phyloP scores from a whole-genome alignment of 2,113 vertebrate species.

The Arizona elegans region DNA sequence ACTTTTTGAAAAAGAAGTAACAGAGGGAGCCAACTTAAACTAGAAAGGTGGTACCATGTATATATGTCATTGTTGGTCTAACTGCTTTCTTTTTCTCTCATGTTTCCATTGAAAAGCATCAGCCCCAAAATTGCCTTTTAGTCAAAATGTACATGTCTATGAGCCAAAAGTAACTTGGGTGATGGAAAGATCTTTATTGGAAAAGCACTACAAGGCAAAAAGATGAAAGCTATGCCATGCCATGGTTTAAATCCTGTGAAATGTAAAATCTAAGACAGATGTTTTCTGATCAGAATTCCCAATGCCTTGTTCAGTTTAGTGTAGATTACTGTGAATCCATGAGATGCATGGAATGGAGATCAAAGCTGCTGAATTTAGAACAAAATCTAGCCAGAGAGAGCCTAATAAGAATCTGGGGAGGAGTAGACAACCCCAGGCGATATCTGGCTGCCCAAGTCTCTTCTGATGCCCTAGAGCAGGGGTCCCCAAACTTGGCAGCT shows the following conservation, averaged over 20 bases:
- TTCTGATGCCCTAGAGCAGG: neutral
- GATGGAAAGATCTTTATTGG: neutral
- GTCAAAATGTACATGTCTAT: neutral
- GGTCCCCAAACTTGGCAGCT: too few relatives aligned
- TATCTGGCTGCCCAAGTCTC: neutral
- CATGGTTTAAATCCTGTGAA: neutral
- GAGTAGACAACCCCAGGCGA: neutral
- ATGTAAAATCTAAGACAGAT: neutral
- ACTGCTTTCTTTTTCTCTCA: neutral
- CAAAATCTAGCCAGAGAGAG: neutral
- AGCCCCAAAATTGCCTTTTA: neutral
- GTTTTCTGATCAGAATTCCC: neutral
- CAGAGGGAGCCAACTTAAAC: neutral
- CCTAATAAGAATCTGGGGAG: neutral
- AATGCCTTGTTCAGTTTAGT: neutral
- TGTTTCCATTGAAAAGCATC: neutral
- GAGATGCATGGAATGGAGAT: neutral
- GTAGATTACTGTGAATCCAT: neutral
- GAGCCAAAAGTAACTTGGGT: neutral
- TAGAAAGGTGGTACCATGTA: neutral
- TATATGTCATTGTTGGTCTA: neutral
- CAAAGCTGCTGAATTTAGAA: neutral
- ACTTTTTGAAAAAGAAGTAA: neutral
- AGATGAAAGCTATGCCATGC: neutral
- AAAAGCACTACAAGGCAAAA: neutral